A percentile compares a stretch with the other conserved stretches of the same genome.
These are phyloP conservation scores for Tetragnatha montana DNA, from an alignment of 2,888 invertebrate species.

Conservation along the genomic window DNA sequence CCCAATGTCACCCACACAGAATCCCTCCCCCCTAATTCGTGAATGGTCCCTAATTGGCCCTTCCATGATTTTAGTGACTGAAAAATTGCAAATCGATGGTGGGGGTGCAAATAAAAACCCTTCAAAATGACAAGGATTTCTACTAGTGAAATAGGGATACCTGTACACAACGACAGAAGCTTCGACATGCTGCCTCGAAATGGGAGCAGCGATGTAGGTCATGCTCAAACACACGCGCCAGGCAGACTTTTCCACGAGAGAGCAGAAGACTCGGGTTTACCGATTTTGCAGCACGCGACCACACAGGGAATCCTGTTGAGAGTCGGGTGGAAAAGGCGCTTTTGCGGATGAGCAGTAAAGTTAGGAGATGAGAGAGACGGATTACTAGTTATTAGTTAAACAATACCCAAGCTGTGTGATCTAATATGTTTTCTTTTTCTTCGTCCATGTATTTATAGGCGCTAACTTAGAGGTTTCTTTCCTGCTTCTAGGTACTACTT, in stretches of 20 bases:
- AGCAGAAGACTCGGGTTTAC: constrained; percentile 16
- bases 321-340: not conserved
- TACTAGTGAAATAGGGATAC: constrained; percentile 25
- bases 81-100: not conserved
- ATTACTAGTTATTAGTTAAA: too few relatives aligned
- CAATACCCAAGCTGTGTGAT: too few relatives aligned
- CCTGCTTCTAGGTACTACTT: too few relatives aligned
- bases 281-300: constrained; percentile 19
- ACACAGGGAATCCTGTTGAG: not conserved
- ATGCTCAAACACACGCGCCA: constrained; percentile 44
- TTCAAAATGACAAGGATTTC: not conserved
- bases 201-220: constrained; percentile 64
- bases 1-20: too few relatives aligned
- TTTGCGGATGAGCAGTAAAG: not conserved
- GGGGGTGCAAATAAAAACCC: not conserved
- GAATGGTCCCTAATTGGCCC: too few relatives aligned
- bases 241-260: constrained; percentile 22
- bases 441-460: too few relatives aligned
- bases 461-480: too few relatives aligned
- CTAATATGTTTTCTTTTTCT: too few relatives aligned
- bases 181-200: constrained; percentile 6
- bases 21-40: too few relatives aligned
- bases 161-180: constrained; percentile 48
- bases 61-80: too few relatives aligned
- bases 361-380: too few relatives aligned